Conservation (phyloP, 1,140 invertebrate species). For the Hesperophylax magnus region DNA sequence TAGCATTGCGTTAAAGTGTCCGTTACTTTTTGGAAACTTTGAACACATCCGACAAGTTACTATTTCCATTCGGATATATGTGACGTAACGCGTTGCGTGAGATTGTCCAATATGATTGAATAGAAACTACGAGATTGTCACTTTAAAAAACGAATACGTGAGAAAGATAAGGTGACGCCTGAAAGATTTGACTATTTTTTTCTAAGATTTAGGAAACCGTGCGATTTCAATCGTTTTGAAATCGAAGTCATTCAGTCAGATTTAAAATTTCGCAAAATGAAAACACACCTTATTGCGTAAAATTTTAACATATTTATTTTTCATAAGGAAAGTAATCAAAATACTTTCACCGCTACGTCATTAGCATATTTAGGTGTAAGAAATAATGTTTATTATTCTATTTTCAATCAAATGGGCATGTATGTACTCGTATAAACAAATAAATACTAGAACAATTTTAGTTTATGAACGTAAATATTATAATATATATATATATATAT, state of each 20-base stretch:
- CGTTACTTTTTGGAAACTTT: background rate
- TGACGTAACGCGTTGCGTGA: constrained; percentile 53
- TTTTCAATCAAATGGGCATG: too few relatives aligned
- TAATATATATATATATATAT: too few relatives aligned
- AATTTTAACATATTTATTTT: too few relatives aligned
- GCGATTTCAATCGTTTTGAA: constrained; percentile 7
- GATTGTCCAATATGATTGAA: constrained; percentile 36
- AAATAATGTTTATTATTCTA: too few relatives aligned
- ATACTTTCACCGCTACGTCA: too few relatives aligned
- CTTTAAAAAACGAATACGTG: constrained; percentile 1
- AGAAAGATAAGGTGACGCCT: background rate
- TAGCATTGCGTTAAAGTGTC: background rate
- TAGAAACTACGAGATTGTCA: constrained; percentile 23
- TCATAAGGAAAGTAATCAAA: too few relatives aligned
- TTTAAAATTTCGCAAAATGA: constrained; percentile 7
- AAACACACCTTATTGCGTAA: background rate
- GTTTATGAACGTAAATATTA: too few relatives aligned
- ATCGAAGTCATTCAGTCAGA: background rate
- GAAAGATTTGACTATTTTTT: background rate
- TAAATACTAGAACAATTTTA: too few relatives aligned
- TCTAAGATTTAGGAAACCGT: background rate
- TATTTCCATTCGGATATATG: constrained; percentile 26
- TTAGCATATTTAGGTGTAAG: too few relatives aligned
- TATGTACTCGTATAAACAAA: too few relatives aligned
- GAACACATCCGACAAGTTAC: background rate